These are phyloP conservation scores for Olivierus martensii DNA, from an alignment of 1,140 invertebrate species.

Conservation along the genomic window DNA sequence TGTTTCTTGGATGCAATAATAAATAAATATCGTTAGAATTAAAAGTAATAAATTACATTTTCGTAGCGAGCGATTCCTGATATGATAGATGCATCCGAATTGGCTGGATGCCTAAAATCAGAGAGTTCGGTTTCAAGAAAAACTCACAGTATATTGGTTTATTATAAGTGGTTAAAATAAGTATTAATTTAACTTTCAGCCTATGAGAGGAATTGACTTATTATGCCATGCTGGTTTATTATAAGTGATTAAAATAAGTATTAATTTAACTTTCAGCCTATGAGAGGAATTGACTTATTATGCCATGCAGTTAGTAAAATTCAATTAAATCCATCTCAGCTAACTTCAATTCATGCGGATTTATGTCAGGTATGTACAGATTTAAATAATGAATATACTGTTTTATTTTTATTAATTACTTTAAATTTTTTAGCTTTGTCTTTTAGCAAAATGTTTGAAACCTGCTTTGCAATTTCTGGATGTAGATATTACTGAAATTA, in stretches of 20 bases:
- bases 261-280: slow-evolving; percentile 47
- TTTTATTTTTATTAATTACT: not conserved
- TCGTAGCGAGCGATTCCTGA: too few relatives aligned
- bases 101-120: too few relatives aligned
- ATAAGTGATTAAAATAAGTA: too few relatives aligned
- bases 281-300: slow-evolving; percentile 69
- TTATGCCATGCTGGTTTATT: slow-evolving; percentile 67
- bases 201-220: slow-evolving; percentile 69
- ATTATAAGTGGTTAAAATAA: too few relatives aligned
- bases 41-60: too few relatives aligned
- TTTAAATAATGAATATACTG: not conserved
- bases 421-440: slow-evolving; percentile 44
- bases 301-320: slow-evolving; percentile 76
- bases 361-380: slow-evolving; percentile 50
- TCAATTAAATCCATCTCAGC: slow-evolving; percentile 67
- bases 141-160: too few relatives aligned
- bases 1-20: too few relatives aligned
- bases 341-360: slow-evolving; percentile 88
- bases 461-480: slow-evolving; percentile 78
- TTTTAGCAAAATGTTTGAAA: slow-evolving; percentile 82
- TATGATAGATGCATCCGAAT: too few relatives aligned
- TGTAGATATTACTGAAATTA: slow-evolving; percentile 80
- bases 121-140: too few relatives aligned
- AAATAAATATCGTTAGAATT: too few relatives aligned
- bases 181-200: too few relatives aligned